A percentile compares a stretch with the other conserved stretches of the same genome.
Evolutionary conservation across 2,113 vertebrate species (phyloP).

Genomic region (Notothenia coriiceps): DNA sequence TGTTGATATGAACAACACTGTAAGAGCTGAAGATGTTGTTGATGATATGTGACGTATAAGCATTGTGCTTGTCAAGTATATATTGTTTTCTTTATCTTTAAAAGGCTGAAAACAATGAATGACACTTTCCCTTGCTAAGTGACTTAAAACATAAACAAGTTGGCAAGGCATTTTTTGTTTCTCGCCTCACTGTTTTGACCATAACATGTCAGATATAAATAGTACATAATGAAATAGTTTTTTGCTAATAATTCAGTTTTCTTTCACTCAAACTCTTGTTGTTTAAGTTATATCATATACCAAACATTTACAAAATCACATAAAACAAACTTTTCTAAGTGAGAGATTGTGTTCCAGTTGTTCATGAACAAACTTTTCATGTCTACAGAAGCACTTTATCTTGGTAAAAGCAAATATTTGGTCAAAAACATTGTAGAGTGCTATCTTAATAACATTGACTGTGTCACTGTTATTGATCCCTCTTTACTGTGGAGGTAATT

Average conservation of each 20-base stretch:
- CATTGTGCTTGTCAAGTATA: neutral
- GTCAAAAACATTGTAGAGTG: no score
- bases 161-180: no score
- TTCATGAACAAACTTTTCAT: neutral
- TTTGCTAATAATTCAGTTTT: no score
- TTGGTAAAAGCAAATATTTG: neutral
- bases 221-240: no score
- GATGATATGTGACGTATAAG: neutral
- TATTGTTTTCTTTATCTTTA: neutral
- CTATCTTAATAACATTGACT: no score
- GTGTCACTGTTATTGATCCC: neutral
- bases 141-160: neutral
- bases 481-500: neutral
- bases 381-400: neutral
- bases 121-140: neutral
- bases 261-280: no score
- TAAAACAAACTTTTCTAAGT: no score
- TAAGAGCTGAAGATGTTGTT: neutral
- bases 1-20: neutral
- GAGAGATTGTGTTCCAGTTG: no score
- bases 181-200: no score
- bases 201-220: neutral
- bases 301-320: no score
- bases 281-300: no score
- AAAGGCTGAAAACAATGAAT: neutral